Base-by-base conservation (phyloP, 92 coral and sea anemone species). In the Epizoanthus stellaris region DNA sequence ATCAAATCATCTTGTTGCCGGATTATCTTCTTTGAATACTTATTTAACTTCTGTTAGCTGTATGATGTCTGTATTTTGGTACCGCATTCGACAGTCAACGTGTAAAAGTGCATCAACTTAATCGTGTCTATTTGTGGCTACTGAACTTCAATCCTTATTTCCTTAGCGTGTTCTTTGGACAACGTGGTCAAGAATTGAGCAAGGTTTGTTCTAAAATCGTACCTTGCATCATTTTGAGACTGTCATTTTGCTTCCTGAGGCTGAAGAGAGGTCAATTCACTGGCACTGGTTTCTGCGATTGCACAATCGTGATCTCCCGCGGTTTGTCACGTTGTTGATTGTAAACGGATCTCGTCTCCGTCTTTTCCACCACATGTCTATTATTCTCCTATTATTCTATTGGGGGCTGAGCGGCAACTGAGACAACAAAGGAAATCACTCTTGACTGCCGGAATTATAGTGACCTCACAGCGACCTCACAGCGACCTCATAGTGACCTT, bases 261-360 rank as follows among this genome's bases (percentile, higher is more conserved):
- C 45, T 8, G 40, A 15, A 66, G n/a, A 47, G 47, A 36, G 25
- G 12, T 16, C 43, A 17, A 25, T 2, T 25, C 0, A 25, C 16
- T 17, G n/a, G 43, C 57, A 52, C 56, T 52, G 14, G 56, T 52
- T 45, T 30, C 36, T 4, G 9, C 49, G 56, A 52, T 52, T 19
- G 6, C 23, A 13, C 69, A 16, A 62, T 62, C 40, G 3, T 3
- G 3, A 62, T 38, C 73, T 68, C 73, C 73, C 16, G 73, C 43
- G 21, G 73, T 38, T 36, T 34, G 76, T 71, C 77, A 72, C 77
- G n/a, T 72, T 16, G 58, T 72, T 49, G n/a, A 72, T 4, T 72
- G 77, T 47, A 72, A 72, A 15, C 59, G 23, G 77, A 72, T 72
- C 77, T 72, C 39, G 38, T 20, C 25, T 23, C 25, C 25, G 25